Percentiles rank a stretch among this genome's conserved stretches.
phyloP scores from a whole-genome alignment of 2,113 vertebrate genomes.

The Oceanodroma tethys region DNA sequence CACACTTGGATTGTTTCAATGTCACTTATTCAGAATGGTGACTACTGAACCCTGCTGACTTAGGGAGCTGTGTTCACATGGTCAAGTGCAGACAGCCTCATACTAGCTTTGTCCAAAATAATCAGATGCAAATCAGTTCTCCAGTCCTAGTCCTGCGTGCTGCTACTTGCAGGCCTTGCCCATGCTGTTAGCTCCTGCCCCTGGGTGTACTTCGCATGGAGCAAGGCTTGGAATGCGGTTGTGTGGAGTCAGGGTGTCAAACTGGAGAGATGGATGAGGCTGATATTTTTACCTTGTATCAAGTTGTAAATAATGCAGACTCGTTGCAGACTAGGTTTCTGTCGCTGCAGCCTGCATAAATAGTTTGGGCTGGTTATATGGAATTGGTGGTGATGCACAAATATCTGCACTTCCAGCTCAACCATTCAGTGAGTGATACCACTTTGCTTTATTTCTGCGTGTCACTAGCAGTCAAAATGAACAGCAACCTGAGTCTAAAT shows the following conservation, averaged over 20 bases:
- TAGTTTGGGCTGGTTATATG: background rate
- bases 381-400: background rate
- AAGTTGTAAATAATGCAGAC: background rate
- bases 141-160: background rate
- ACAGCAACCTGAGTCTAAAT: background rate
- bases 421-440: background rate
- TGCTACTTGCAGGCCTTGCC: background rate
- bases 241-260: background rate
- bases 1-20: background rate
- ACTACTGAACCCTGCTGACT: background rate
- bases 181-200: background rate
- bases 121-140: background rate
- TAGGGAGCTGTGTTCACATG: accelerated
- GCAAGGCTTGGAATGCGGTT: background rate
- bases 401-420: background rate
- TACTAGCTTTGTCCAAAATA: background rate
- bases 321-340: background rate
- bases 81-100: background rate
- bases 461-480: background rate
- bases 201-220: accelerated
- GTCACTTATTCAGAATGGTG: background rate
- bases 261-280: accelerated
- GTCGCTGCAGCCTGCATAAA: background rate
- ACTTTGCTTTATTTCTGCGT: background rate
- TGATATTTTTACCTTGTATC: background rate